phyloP scores from a whole-genome alignment of 2,888 invertebrate species.

The Hypomecis atomaria region DNA sequence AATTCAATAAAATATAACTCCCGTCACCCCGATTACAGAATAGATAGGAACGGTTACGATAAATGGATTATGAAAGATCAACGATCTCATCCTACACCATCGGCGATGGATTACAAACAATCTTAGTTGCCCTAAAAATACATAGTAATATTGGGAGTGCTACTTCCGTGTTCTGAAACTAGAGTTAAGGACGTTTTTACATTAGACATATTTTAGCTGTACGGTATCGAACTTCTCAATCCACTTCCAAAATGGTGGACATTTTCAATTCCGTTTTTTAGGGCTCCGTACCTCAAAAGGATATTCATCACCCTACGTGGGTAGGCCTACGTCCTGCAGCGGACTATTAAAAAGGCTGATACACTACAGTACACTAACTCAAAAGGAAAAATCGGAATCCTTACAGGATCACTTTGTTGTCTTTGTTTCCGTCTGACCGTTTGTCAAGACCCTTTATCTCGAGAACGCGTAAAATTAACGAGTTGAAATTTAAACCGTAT shows the following conservation, averaged over 20 bases:
- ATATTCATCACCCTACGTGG: neutral
- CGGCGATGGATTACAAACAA: conserved; percentile 11
- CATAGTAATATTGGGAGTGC: conserved; percentile 11
- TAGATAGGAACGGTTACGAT: conserved; percentile 8
- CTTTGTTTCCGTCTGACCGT: too few species aligned
- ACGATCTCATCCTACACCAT: conserved; percentile 5
- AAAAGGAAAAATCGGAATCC: too few species aligned
- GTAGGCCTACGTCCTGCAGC: neutral
- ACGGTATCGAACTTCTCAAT: too few species aligned
- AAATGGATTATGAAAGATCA: conserved; percentile 24
- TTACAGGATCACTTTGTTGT: too few species aligned
- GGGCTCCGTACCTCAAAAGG: too few species aligned
- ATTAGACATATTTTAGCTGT: neutral
- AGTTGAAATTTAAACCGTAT: too few species aligned
- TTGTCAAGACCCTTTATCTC: too few species aligned
- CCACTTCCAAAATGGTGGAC: too few species aligned
- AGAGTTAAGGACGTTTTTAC: neutral
- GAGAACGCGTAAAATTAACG: too few species aligned
- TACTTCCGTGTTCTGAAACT: conserved; percentile 25
- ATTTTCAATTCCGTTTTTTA: too few species aligned
- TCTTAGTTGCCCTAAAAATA: conserved; percentile 16
- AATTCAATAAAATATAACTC: conserved; percentile 10
- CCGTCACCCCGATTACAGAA: conserved; percentile 2
- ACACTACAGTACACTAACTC: too few species aligned
- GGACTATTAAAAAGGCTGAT: too few species aligned